Percentiles rank a stretch among this genome's conserved stretches.
Conservation (phyloP, 1,140 invertebrate species). For the Phymorhynchus buccinoides region DNA sequence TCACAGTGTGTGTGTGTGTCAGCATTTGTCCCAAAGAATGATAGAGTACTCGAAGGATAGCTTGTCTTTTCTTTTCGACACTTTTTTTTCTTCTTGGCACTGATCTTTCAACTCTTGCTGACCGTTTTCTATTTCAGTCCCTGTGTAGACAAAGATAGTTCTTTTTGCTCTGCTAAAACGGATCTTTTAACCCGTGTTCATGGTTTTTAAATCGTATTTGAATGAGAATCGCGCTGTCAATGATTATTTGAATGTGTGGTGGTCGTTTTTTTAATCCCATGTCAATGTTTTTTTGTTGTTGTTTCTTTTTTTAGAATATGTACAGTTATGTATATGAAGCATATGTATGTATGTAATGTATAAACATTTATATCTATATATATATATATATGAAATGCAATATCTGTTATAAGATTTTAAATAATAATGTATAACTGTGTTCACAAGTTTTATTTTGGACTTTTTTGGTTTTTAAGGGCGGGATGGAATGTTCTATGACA, state of each 20-base stretch:
- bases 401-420: constrained; percentile 26
- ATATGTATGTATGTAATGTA: neutral
- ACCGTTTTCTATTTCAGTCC: neutral
- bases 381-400: constrained; percentile 23
- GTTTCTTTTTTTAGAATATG: constrained; percentile 14
- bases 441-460: neutral
- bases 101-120: neutral
- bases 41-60: too few relatives aligned
- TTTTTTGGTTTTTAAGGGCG: neutral
- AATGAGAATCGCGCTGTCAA: neutral
- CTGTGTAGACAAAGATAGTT: neutral
- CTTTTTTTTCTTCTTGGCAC: neutral
- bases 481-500: neutral
- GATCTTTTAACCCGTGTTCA: neutral
- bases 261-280: neutral
- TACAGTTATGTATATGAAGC: constrained; percentile 12
- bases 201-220: neutral
- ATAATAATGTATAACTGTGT: neutral
- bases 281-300: neutral
- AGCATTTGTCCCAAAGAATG: too few relatives aligned
- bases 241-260: too few relatives aligned
- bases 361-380: too few relatives aligned
- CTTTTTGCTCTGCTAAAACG: neutral
- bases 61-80: too few relatives aligned
- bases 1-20: too few relatives aligned